Percentiles rank a stretch among this genome's conserved stretches.
Conservation (phyloP, 2,113 vertebrate genomes). For the Saimiri boliviensis region DNA sequence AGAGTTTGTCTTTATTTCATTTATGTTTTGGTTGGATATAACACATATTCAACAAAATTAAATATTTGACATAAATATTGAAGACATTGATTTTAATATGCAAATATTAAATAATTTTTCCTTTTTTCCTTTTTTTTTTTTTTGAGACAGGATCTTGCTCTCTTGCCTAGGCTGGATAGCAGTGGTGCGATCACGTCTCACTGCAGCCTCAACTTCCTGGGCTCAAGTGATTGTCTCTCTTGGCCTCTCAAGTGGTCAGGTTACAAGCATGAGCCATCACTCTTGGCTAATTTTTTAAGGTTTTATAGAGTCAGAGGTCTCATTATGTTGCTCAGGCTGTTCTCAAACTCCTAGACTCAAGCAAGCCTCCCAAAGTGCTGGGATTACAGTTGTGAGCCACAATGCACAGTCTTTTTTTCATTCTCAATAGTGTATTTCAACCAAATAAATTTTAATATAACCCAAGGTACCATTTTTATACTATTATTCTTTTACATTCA, state of each 20-base stretch:
- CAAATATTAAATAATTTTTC: neutral
- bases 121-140: neutral
- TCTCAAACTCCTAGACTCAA: neutral
- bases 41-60: neutral
- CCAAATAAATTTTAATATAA: neutral
- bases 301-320: neutral
- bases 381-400: neutral
- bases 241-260: neutral
- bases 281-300: neutral
- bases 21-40: neutral
- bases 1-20: neutral
- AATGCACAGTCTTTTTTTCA: neutral
- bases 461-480: neutral
- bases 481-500: neutral
- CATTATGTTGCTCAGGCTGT: neutral
- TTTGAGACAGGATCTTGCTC: neutral
- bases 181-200: neutral
- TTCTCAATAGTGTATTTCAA: neutral
- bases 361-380: neutral
- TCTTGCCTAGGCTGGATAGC: neutral
- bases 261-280: neutral
- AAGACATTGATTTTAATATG: neutral
- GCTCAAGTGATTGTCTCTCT: neutral
- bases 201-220: neutral
- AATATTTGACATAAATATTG: neutral